Percentiles rank a stretch among this genome's conserved stretches.
Evolutionary conservation across 2,797 vertebrate species (phyloP).

Genomic region (Siniperca scherzeri): DNA sequence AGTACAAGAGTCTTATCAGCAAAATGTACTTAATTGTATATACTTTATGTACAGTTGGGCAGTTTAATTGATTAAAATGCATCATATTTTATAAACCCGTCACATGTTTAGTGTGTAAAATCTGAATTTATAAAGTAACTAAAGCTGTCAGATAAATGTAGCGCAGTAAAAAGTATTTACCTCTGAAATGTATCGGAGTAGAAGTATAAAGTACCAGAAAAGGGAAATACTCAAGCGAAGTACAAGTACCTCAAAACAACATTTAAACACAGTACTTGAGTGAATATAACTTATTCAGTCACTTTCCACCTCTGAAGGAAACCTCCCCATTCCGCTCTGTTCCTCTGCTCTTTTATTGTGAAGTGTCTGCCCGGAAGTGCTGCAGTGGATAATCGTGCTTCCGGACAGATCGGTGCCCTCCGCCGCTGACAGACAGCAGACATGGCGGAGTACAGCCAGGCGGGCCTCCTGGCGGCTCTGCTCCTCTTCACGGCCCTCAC

Average conservation of each 20-base stretch:
- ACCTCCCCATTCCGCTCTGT: not conserved
- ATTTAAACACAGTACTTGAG: not conserved
- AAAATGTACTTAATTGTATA: too few relatives aligned
- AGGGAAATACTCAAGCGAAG: too few relatives aligned
- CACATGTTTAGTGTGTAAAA: too few relatives aligned
- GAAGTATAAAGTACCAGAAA: not conserved
- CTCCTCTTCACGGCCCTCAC: conserved; percentile 84
- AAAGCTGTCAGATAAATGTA: too few relatives aligned
- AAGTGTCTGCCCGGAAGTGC: not conserved
- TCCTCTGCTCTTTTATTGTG: conserved; percentile 2
- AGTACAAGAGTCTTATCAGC: too few relatives aligned
- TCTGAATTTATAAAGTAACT: too few relatives aligned
- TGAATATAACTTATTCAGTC: not conserved
- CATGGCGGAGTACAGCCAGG: conserved; percentile 86
- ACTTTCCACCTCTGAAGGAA: not conserved
- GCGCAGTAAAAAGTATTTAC: too few relatives aligned
- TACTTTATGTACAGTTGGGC: too few relatives aligned
- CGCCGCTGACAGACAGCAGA: not conserved
- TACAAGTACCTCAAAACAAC: too few relatives aligned
- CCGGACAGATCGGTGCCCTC: too few relatives aligned
- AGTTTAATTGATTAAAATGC: too few relatives aligned
- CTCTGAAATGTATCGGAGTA: not conserved
- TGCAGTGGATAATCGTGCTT: rapidly evolving
- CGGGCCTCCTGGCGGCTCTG: conserved; percentile 81
- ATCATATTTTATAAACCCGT: too few relatives aligned